Base-by-base conservation (phyloP, 2,113 vertebrate genomes). In the Otocyon megalotis region DNA sequence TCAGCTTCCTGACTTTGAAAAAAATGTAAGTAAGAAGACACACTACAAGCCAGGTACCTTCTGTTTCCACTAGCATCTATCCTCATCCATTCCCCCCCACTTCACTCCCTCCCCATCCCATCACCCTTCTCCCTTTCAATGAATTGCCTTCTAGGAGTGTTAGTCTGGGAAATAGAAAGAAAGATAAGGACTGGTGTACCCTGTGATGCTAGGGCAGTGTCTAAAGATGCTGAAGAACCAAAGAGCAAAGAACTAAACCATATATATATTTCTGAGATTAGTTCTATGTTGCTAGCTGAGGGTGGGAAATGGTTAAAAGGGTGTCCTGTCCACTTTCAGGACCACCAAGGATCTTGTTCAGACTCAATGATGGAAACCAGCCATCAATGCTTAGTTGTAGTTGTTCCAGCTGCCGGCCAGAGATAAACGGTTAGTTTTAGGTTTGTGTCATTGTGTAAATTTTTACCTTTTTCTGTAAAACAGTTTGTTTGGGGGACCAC, bases 391-490 rank as follows among this genome's bases (percentile, higher is more conserved):
- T 76, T 43, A 37, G 2, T 17, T 89, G 7, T 14, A 13, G 26
- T 19, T 93, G 50, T 56, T 72, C 43, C 7, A 56, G 50, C 53
- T 71, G 63, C 50, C 12, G 28, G 53, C 10, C 60, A 53, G 37
- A n/a, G 15, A 8, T 32, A 48, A 60, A 48, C 2, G 26, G 32
- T 88, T 65, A 8, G 5, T 54, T 94, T 77, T 71, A 56, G 19
- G 43, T 87, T 76, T 83, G 4, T 1, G 20, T 60, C 20, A 62
- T 22, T 74, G 60, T 17, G 2, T 7, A 63, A 26, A 22, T 63
- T 32, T 77, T 53, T 65, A 79, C 16, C 69, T 93, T 82, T 84
- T 81, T 77, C 90, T 62, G 1, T 37, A 60, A 56, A 93, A 88
- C n/a, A 77, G 17, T 53, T 89, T 90, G 54, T 90, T 54, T 72